phyloP scores from a whole-genome alignment of 2,113 vertebrate genomes.

The Pygathrix nemaeus region DNA sequence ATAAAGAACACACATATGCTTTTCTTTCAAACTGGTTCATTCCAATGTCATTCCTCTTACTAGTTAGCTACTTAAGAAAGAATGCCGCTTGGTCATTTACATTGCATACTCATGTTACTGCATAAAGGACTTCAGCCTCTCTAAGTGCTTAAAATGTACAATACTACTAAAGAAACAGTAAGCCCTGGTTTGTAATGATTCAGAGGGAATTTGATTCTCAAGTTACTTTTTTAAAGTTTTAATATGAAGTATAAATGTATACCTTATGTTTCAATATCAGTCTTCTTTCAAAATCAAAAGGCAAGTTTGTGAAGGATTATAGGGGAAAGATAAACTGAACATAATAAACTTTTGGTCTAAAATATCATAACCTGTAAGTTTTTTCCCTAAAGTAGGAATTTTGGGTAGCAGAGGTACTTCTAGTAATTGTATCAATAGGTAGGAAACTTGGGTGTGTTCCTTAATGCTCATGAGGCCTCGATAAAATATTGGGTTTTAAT shows the following conservation, averaged over 20 bases:
- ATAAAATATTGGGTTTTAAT: slow-evolving; percentile 37
- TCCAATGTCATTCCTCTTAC: slow-evolving; percentile 31
- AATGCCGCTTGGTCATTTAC: neutral
- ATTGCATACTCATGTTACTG: neutral
- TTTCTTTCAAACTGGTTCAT: slow-evolving; percentile 35
- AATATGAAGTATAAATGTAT: slow-evolving; percentile 18
- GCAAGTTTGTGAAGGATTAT: slow-evolving; percentile 20
- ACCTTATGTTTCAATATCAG: slow-evolving; percentile 32
- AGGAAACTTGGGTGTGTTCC: slow-evolving; percentile 32
- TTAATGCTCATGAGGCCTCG: slow-evolving; percentile 3
- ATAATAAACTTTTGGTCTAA: slow-evolving; percentile 49
- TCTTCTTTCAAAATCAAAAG: slow-evolving; percentile 46
- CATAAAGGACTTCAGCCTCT: neutral
- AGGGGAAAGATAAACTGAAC: slow-evolving; percentile 16
- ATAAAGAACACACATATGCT: neutral
- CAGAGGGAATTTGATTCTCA: slow-evolving; percentile 2
- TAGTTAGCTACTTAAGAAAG: slow-evolving; percentile 39
- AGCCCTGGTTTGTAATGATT: neutral
- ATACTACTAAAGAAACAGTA: slow-evolving; percentile 13
- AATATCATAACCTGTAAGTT: neutral
- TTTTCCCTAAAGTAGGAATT: slow-evolving; percentile 31
- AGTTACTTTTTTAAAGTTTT: neutral
- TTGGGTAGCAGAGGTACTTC: slow-evolving; percentile 24
- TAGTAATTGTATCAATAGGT: slow-evolving; percentile 7
- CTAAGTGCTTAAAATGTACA: neutral